A percentile compares a stretch with the other conserved stretches of the same genome.
These are phyloP conservation scores for Gasteruption jaculator DNA, from an alignment of 2,888 invertebrate species.

Conservation along the genomic window DNA sequence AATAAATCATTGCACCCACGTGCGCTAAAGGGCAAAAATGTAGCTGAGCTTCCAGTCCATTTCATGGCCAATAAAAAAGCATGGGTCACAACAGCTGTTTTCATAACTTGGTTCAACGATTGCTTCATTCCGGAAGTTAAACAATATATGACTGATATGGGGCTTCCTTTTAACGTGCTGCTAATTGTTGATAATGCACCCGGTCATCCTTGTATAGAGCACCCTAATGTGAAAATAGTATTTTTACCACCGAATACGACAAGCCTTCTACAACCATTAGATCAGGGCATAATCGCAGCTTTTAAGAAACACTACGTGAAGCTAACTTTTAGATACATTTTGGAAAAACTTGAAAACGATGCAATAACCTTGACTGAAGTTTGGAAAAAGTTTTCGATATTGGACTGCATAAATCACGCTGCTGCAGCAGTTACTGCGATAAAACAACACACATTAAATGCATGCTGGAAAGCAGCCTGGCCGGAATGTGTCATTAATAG, in stretches of 20 bases:
- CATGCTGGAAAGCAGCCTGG: conserved; percentile 4
- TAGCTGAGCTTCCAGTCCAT: no score
- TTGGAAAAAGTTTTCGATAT: conserved; percentile 16
- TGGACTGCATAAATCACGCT: conserved; percentile 17
- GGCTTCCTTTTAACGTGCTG: conserved; percentile 5
- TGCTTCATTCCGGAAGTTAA: conserved; percentile 3
- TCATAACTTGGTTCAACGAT: conserved; percentile 1
- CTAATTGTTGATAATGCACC: conserved; percentile 15
- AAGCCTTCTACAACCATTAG: conserved; percentile 24
- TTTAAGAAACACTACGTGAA: no score
- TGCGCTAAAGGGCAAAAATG: no score
- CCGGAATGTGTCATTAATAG: conserved; percentile 26
- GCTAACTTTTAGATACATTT: conserved; percentile 13
- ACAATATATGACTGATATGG: background rate
- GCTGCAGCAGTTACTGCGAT: background rate
- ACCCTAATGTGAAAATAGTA: conserved; percentile 14
- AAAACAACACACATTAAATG: conserved; percentile 9
- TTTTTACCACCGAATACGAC: conserved; percentile 25
- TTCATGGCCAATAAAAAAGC: no score
- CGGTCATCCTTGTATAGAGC: conserved; percentile 14
- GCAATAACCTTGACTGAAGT: conserved; percentile 9
- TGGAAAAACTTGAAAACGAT: conserved; percentile 18
- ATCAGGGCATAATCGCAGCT: no score
- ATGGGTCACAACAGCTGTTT: conserved; percentile 10
- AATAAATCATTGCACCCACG: no score